Evolutionary conservation across 2,797 vertebrate species (phyloP), one percentile per base, ranked within the genome.

Genomic region (Notolepis coatsorum): DNA sequence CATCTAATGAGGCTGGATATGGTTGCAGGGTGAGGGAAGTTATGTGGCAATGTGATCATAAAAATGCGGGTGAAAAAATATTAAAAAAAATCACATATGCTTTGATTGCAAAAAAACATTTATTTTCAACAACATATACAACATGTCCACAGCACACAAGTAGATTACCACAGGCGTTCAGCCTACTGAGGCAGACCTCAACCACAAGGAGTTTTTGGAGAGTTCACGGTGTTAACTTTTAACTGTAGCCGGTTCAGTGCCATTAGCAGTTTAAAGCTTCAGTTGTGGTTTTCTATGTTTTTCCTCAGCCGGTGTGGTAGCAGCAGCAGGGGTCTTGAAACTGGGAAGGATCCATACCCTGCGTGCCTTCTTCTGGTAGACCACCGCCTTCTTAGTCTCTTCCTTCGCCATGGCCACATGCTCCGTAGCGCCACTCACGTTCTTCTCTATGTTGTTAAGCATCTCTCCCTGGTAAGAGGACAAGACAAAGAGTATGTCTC

Each of bases 401-500:
- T 89, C 88, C 67, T 93, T 94, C 1, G 95, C 95, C 0, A 62
- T 68, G 0, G 90, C 91, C 1, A 96, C 88, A 0, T 95, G 96
- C 53, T 96, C 94, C 0, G 74, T 74, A 0, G 96, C 92, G 4
- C 85, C 94, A 76, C 71, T 87, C 25, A 98, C 94, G 0, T 96
- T 95, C 67, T 92, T 96, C 62, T 97, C 96, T 49, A 98, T 97
- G 89, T 94, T 98, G 90, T 98, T 96, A 70, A 96, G 86, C 90
- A 96, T 89, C 65, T 97, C 95, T 5, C 96, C 95, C 96, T 98
- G 71, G 25, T 20, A 10, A 45, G 58, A 80, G 21, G 4, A 23
- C 18, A 31, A n/a, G n/a, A n/a, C n/a, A n/a, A n/a, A n/a, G n/a
- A n/a, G n/a, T n/a, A n/a, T n/a, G n/a, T n/a, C n/a, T n/a, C n/a